phyloP scores from a whole-genome alignment of 2,888 invertebrate species.

The Pristionchus exspectatus region DNA sequence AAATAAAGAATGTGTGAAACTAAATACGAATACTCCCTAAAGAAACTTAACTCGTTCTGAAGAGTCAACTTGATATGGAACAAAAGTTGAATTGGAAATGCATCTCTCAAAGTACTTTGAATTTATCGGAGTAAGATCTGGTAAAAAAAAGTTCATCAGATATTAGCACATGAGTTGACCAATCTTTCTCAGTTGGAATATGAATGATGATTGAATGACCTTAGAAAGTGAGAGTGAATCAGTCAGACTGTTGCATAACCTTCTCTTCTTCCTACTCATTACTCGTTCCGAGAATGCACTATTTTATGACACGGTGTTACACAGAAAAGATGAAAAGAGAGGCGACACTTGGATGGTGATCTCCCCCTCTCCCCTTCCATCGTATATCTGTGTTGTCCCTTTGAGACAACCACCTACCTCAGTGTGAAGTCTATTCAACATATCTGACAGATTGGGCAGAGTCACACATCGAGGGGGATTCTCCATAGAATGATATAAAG shows the following conservation, averaged over 20 bases:
- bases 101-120: not conserved
- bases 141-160: not conserved
- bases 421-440: not conserved
- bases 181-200: not conserved
- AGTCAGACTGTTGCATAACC: slow-evolving; percentile 28
- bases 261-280: slow-evolving; percentile 22
- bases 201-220: not conserved
- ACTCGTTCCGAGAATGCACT: slow-evolving; percentile 8
- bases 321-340: slow-evolving; percentile 26
- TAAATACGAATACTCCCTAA: too few species aligned
- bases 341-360: not conserved
- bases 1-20: too few species aligned
- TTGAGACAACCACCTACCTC: slow-evolving; percentile 15
- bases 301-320: slow-evolving; percentile 41
- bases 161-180: not conserved
- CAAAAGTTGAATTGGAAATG: not conserved
- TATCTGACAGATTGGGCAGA: slow-evolving; percentile 23
- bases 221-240: slow-evolving; percentile 33
- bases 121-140: slow-evolving; percentile 3
- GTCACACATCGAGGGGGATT: not conserved
- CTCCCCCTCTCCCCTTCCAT: not conserved
- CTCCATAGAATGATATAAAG: too few species aligned
- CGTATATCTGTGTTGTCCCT: slow-evolving; percentile 12
- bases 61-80: not conserved
- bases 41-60: not conserved